These are phyloP conservation scores for Lateolabrax maculatus DNA, from an alignment of 2,797 vertebrate species.

Conservation along the genomic window DNA sequence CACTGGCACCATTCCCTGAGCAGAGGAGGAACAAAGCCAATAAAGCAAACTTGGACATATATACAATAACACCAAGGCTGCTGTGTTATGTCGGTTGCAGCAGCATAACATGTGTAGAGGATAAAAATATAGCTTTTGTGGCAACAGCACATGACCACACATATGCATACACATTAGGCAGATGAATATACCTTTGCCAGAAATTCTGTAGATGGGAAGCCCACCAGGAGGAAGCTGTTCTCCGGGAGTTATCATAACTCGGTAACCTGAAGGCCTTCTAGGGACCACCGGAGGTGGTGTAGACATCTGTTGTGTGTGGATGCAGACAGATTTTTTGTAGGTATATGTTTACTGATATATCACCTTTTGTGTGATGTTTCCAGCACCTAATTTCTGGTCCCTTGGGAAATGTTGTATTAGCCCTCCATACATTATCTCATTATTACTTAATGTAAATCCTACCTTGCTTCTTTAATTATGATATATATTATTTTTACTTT, in stretches of 20 bases:
- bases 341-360: too few species aligned
- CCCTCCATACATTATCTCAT: background rate
- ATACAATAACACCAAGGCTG: background rate
- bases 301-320: constrained; percentile 70
- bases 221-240: constrained; percentile 21
- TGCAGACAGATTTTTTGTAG: constrained; percentile 23
- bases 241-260: constrained; percentile 61
- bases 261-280: constrained; percentile 62
- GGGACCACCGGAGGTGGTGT: constrained; percentile 45
- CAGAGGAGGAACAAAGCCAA: constrained; percentile 16
- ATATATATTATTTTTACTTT: background rate
- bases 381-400: background rate
- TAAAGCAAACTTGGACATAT: constrained; percentile 7
- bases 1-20: constrained; percentile 59
- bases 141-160: background rate
- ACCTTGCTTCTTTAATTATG: background rate
- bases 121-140: background rate
- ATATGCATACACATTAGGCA: background rate
- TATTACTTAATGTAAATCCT: too few species aligned
- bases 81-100: background rate
- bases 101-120: background rate
- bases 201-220: background rate
- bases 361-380: too few species aligned
- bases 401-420: too few species aligned
- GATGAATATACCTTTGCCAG: constrained; percentile 54